Conservation (phyloP, 2,113 vertebrate genomes). For the Miniopterus natalensis region DNA sequence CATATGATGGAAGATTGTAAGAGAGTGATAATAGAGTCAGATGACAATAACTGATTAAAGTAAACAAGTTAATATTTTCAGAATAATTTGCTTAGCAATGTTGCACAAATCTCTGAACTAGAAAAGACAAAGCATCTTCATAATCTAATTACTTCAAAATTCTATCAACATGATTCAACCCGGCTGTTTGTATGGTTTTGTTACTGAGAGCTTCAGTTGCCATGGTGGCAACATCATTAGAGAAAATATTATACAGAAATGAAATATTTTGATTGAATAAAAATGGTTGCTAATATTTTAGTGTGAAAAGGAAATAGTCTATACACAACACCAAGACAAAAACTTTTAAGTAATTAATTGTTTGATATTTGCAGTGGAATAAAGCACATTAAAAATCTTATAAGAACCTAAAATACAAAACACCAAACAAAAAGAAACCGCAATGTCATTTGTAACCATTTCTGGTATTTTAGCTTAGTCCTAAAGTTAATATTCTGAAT, state of each 20-base stretch:
- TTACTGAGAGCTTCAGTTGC: slow-evolving; percentile 72
- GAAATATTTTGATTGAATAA: slow-evolving; percentile 15
- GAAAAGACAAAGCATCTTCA: slow-evolving; percentile 84
- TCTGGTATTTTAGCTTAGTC: not conserved
- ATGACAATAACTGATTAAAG: slow-evolving; percentile 85
- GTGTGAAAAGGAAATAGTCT: not conserved
- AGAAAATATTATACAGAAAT: slow-evolving; percentile 42
- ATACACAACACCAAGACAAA: not conserved
- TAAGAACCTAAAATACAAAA: not conserved
- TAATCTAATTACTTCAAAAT: slow-evolving; percentile 85
- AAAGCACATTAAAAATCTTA: not conserved
- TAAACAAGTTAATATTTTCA: slow-evolving; percentile 86
- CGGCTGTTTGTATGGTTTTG: slow-evolving; percentile 61
- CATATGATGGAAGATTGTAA: slow-evolving; percentile 66
- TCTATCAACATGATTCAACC: slow-evolving; percentile 83
- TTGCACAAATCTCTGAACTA: slow-evolving; percentile 82
- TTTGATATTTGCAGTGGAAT: not conserved
- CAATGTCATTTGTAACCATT: not conserved
- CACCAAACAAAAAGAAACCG: not conserved
- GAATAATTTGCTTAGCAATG: slow-evolving; percentile 85
- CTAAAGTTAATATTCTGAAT: slow-evolving; percentile 9
- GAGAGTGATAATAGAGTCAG: slow-evolving; percentile 76
- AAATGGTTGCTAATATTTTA: not conserved
- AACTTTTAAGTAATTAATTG: slow-evolving; percentile 11
- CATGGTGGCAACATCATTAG: slow-evolving; percentile 68